Evolutionary conservation across 1,140 invertebrate species (phyloP).

Genomic region (Papilio machaon): DNA sequence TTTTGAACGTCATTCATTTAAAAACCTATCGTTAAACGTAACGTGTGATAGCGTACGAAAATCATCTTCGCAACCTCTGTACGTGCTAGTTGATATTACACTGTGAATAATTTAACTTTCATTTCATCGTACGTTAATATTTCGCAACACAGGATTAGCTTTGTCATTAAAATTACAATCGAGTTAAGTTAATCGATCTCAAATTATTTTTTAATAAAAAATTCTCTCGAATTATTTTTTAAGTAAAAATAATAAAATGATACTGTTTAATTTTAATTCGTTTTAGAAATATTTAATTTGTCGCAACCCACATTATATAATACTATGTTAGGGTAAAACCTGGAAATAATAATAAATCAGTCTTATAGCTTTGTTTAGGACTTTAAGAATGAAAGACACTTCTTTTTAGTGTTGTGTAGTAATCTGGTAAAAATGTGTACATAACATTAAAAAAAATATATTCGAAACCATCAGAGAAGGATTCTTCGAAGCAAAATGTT

Average conservation of each 20-base stretch:
- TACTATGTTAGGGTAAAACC: background rate
- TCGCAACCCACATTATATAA: background rate
- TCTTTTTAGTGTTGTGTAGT: background rate
- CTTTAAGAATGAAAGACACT: background rate
- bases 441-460: background rate
- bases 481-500: background rate
- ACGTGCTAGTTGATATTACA: background rate
- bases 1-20: background rate
- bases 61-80: background rate
- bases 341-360: background rate
- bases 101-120: constrained; percentile 13
- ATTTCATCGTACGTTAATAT: background rate
- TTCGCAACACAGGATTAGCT: background rate
- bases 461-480: background rate
- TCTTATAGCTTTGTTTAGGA: background rate
- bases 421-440: background rate
- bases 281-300: background rate
- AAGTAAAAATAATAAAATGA: background rate
- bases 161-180: constrained; percentile 3
- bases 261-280: background rate
- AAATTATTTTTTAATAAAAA: background rate
- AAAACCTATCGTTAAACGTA: background rate
- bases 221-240: background rate
- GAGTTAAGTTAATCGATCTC: background rate
- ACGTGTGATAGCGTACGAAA: background rate